Evolutionary conservation across 2,888 invertebrate genomes (phyloP), one percentile per base, ranked within the genome.

Genomic region (Arctia plantaginis): DNA sequence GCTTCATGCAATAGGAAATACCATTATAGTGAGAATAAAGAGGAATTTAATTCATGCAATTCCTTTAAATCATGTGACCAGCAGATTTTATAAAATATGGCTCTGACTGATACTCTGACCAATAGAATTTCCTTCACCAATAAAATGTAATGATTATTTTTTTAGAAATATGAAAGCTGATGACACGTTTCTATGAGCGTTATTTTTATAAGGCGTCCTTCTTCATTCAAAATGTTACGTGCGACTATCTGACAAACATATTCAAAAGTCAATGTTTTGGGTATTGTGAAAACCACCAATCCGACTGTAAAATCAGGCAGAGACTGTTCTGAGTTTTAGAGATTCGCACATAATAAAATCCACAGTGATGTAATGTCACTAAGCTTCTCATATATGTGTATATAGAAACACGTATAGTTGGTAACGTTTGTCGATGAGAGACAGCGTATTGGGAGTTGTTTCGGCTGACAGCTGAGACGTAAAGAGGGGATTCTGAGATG

Each of bases 401-500:
- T 39, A 41, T 23, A 73, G 33, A 18, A 18, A 59, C 71, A 69
- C 15, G 62, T 67, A 59, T 59, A 59, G 62, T 69, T 33, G 68
- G 67, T 74, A 71, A 74, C 71, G 76, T 73, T 71, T 76, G 75
- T 77, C 73, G 78, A 83, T 81, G 77, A 67, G 71, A 75, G 77
- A 79, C 78, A 79, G 76, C 74, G 78, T 80, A 82, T 80, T 82
- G 77, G 75, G 78, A 80, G 82, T 77, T 71, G 79, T 78, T 80
- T 72, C 74, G 74, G 66, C 68, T 83, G 85, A 85, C 85, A 80
- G 78, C 85, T 73, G 70, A 83, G 75, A 83, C 78, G 69, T 85
- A 74, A 83, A 85, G 78, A 79, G 77, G 81, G 85, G 75, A 76
- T 81, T 80, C 77, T 62, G 75, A 79, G 73, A 78, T 75, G 84